Evolutionary conservation across 2,113 vertebrate genomes (phyloP), one percentile per base, ranked within the genome.

Genomic region (Pachypanchax playfairii): DNA sequence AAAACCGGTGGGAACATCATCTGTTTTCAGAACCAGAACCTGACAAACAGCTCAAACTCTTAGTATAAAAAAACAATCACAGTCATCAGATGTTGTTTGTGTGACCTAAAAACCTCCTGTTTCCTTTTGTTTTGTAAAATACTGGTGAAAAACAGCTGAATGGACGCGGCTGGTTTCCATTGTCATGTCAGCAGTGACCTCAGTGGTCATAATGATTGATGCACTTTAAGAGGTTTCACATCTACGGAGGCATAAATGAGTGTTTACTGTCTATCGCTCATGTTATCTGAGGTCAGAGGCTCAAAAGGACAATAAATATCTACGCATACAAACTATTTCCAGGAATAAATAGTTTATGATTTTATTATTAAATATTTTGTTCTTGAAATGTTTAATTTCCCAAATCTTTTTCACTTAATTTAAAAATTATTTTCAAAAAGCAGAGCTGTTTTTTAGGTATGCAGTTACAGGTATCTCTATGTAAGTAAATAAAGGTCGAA

Each of bases 111-210:
- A 48, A 48, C 17, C 15, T 48, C 46, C 41, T 20, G 13, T 33
- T 51, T 51, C 49, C 49, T 51, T 26, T 26, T 48, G n/a, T n/a
- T 48, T 48, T 48, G 44, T n/a, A 5, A n/a, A 29, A 28, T 49
- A 15, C 25, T n/a, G 17, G 15, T n/a, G 17, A 17, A 49, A 49
- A 49, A 28, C n/a, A 49, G 17, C 15, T 49, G 46, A 26, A 48
- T 26, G 24, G 7, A 5, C 18, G 25, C 25, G 20, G 28, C 28
- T 50, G 26, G 13, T 31, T 29, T 50, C 13, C 41, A 31, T 5
- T 35, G 52, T 69, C 64, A 69, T 72, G 57, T 56, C 54, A 14
- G 42, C 13, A 25, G 6, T 72, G 22, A 71, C 41, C 22, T 74
- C 63, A 61, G 20, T 48, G 20, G 10, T 38, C 8, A 11, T 22